Evolutionary conservation across 1,140 invertebrate species (phyloP), one percentile per base, ranked within the genome.

Genomic region (Zaprionus lachaisei): DNA sequence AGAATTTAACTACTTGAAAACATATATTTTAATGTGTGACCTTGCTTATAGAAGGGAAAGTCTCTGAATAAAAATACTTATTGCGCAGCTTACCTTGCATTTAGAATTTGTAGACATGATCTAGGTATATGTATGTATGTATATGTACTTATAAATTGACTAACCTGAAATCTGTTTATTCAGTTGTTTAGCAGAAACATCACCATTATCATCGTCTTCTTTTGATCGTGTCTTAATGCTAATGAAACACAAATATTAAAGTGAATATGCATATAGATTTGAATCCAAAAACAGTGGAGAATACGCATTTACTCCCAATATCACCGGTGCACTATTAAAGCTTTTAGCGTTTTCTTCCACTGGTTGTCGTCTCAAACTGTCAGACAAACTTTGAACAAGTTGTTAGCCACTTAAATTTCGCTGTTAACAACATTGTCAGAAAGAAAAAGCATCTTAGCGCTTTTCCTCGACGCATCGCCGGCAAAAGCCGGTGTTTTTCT

Each of bases 341-440:
- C 78, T 87, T 60, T 78, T 66, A 63, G 56, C 24, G 60, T 63
- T 51, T 62, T 64, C 58, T 41, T 58, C n/a, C 20, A 56, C 57
- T 57, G 47, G 51, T 58, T 57, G 51, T 58, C 55, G 63, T 47
- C 83, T 70, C 56, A 80, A 80, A 87, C 71, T 84, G 78, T 89
- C 78, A 67, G 73, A 11, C 67, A 75, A 87, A 89, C 61, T 78
- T 89, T 71, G 3, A 49, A 66, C 77, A 87, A 87, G 84, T 87
- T 89, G 84, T 76, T 89, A 76, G 65, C 80, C 84, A 87, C 84
- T 89, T 89, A 89, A 79, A 89, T 87, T 89, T 84, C 62, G 73
- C 72, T 86, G 83, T 86, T 86, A 87, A 86, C 83, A 86, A 72
- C 80, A 63, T 83, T 70, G 66, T 64, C 71, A 65, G 38, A 47